Percentiles rank a stretch among this genome's conserved stretches.
Conservation (phyloP, 35 echinoderm and acorn worm species). For the Lytechinus pictus region DNA sequence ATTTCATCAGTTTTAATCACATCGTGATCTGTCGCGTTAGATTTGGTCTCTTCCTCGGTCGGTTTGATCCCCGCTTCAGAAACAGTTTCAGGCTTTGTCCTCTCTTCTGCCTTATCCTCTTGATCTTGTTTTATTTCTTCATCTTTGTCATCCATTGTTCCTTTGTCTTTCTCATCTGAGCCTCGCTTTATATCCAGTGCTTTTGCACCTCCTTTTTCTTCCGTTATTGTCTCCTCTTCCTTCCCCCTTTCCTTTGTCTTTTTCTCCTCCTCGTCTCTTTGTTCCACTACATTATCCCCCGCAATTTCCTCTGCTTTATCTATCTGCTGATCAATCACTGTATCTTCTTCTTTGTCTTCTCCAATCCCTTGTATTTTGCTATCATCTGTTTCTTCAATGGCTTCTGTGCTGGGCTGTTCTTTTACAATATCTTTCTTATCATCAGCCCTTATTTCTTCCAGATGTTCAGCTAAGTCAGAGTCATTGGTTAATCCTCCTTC, state of each 20-base stretch:
- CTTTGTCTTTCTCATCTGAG: not conserved
- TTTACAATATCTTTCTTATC: not conserved
- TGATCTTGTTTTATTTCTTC: not conserved
- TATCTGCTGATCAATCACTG: not conserved
- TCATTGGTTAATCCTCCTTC: not conserved
- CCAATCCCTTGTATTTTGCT: not conserved
- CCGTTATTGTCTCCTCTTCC: not conserved
- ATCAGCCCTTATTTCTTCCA: not conserved
- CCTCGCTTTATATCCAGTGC: not conserved
- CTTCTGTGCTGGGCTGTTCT: not conserved
- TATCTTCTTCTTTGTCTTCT: not conserved
- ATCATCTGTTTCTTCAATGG: not conserved
- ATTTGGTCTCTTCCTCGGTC: not conserved
- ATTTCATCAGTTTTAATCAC: constrained; percentile 58
- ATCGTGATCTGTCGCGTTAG: not conserved
- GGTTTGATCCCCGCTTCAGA: not conserved
- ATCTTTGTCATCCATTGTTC: not conserved
- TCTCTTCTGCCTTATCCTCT: not conserved
- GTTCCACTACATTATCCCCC: not conserved
- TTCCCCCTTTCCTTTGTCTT: not conserved
- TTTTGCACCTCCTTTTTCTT: not conserved
- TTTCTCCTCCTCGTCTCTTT: not conserved
- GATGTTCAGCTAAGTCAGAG: not conserved
- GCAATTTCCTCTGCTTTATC: not conserved
- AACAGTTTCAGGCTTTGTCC: not conserved